These are phyloP conservation scores for Epizoanthus rinbou DNA, from an alignment of 92 coral and sea anemone genomes.

Conservation along the genomic window DNA sequence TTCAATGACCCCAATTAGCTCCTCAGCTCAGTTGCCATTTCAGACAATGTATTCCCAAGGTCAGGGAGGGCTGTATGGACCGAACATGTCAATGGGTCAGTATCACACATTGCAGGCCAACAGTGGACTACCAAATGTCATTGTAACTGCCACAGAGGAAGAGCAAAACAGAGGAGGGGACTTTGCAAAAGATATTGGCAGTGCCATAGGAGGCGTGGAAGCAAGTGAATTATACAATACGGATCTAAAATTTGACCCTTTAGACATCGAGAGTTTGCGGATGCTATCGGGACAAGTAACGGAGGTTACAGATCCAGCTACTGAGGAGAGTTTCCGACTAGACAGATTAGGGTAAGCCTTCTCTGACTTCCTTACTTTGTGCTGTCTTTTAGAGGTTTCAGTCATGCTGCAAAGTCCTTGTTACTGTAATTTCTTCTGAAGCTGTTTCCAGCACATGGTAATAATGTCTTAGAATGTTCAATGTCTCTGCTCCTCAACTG, in stretches of 20 bases:
- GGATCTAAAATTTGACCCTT: constrained; percentile 62
- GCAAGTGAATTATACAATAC: constrained; percentile 20
- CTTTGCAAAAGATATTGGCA: constrained; percentile 76
- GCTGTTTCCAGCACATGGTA: too few species aligned
- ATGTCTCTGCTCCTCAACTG: too few species aligned
- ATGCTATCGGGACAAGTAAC: constrained; percentile 91
- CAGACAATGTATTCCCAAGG: constrained; percentile 36
- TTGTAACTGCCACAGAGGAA: constrained; percentile 79
- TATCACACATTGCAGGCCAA: not conserved
- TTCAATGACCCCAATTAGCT: constrained; percentile 25
- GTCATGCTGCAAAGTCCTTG: too few species aligned
- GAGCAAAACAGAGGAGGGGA: constrained; percentile 67
- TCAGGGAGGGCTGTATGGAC: constrained; percentile 30
- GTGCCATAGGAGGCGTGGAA: constrained; percentile 61
- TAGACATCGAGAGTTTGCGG: constrained; percentile 86
- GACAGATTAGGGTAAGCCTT: constrained; percentile 76
- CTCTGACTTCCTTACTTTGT: too few species aligned
- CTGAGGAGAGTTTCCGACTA: constrained; percentile 85
- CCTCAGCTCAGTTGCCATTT: not conserved
- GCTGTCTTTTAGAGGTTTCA: too few species aligned
- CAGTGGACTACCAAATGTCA: constrained; percentile 75
- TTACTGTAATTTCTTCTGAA: too few species aligned
- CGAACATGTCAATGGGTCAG: constrained; percentile 35
- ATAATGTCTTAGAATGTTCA: too few species aligned
- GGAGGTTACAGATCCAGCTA: constrained; percentile 84